Percentiles rank a stretch among this genome's conserved stretches.
These are phyloP conservation scores for Rafetus swinhoei DNA, from an alignment of 2,113 vertebrate species.

Conservation along the genomic window DNA sequence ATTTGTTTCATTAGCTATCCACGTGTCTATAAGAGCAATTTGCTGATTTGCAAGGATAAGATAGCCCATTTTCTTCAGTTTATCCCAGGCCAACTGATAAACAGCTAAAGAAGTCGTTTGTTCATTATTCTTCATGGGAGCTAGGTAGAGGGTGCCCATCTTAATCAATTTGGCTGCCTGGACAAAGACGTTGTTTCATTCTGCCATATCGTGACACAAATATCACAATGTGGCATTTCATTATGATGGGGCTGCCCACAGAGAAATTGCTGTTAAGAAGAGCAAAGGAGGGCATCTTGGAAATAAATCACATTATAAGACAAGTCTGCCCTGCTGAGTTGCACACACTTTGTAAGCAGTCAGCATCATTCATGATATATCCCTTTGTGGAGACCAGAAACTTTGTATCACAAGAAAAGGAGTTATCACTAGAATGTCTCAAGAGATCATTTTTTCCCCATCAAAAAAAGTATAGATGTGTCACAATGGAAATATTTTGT, in stretches of 20 bases:
- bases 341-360: background rate
- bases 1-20: background rate
- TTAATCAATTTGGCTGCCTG: background rate
- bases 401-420: background rate
- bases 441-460: too few relatives aligned
- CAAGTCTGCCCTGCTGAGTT: background rate
- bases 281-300: background rate
- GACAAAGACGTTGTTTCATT: background rate
- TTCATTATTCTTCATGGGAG: background rate
- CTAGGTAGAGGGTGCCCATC: background rate
- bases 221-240: background rate
- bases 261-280: background rate
- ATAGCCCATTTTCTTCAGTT: background rate
- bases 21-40: background rate
- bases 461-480: too few relatives aligned
- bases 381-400: background rate
- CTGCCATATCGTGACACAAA: background rate
- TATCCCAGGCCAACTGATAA: background rate
- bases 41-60: background rate
- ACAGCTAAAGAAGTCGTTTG: background rate
- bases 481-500: too few relatives aligned
- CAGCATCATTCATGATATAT: background rate
- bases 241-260: background rate
- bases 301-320: background rate
- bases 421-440: background rate